Base-by-base conservation (phyloP, 2,113 vertebrate genomes). In the Chloebia gouldiae region DNA sequence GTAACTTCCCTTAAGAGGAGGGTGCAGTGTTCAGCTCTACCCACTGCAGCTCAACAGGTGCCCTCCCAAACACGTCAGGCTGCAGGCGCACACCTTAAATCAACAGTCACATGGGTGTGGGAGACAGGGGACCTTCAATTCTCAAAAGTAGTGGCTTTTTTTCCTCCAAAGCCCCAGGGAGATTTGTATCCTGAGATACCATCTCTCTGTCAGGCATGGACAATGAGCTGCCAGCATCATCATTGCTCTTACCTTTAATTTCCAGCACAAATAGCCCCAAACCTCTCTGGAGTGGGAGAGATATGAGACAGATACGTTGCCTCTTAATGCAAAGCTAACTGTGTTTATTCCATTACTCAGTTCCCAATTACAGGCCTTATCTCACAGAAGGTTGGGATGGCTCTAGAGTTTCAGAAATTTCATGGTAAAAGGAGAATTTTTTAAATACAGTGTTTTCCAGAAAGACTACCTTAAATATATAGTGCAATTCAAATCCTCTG, bases 401-500 rank as follows among this genome's bases (percentile, higher is more conserved):
- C 80, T 82, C 94, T 88, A 10, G 64, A 95, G 94, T 94, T 96
- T 88, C 3, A 83, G 91, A 95, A 97, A 92, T 90, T 87, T 97
- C 94, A 85, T 51, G 88, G 89, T 90, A 88, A 61, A 96, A 95
- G 91, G 95, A 73, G 56, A 81, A 90, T 73, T 78, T 92, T 95
- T 97, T 96, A 72, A 97, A 97, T 64, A 96, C 12, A 97, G 94
- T 95, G 70, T 97, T 98, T 97, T 98, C 50, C 73, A 95, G 96
- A 97, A 96, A 79, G 53, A 90, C 93, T 92, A 37, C 97, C 96
- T 97, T 97, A 92, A 98, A 98, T 96, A 96, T 87, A 98, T 69
- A 98, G 95, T 94, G 95, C 96, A 96, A 93, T 96, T 98, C 96
- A 97, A 98, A 98, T 97, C 94, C 96, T 97, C 94, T 70, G 69